Conservation (phyloP, 2,113 vertebrate genomes). For the Tachycineta bicolor region DNA sequence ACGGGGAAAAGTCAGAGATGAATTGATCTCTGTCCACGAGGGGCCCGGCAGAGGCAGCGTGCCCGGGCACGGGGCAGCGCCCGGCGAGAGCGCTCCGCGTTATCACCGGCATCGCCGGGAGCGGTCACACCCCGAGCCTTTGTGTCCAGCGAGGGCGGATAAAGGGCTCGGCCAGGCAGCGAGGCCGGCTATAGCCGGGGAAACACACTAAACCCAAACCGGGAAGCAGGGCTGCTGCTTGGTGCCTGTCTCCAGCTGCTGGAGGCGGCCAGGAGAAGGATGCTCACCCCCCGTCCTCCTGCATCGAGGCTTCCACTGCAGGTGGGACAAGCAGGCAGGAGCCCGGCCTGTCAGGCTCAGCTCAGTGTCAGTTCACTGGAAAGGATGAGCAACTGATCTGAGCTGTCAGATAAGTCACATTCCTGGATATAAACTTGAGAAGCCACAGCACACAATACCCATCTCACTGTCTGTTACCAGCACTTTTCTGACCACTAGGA, state of each 20-base stretch:
- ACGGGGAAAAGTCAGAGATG: not conserved
- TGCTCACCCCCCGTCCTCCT: not conserved
- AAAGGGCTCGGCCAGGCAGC: not conserved
- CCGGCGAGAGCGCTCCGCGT: rapidly evolving
- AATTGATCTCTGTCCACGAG: rapidly evolving
- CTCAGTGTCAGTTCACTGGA: rapidly evolving
- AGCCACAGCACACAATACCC: not conserved
- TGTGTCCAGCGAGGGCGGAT: not conserved
- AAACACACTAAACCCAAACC: not conserved
- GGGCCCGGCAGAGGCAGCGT: rapidly evolving
- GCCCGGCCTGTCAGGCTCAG: not conserved
- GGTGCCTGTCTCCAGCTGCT: not conserved
- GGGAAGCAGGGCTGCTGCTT: not conserved
- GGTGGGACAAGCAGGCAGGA: not conserved
- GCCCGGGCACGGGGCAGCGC: rapidly evolving
- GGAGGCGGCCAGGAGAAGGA: not conserved
- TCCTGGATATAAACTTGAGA: not conserved
- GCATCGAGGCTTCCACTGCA: rapidly evolving
- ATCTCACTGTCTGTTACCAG: not conserved
- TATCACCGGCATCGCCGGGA: rapidly evolving
- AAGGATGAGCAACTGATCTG: not conserved
- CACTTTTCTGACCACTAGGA: not conserved
- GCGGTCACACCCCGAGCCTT: rapidly evolving
- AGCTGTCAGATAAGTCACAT: not conserved
- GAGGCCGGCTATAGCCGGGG: not conserved